Evolutionary conservation across 2,113 vertebrate genomes (phyloP), one percentile per base, ranked within the genome.

Genomic region (Sterrhoptilus dennistouni): DNA sequence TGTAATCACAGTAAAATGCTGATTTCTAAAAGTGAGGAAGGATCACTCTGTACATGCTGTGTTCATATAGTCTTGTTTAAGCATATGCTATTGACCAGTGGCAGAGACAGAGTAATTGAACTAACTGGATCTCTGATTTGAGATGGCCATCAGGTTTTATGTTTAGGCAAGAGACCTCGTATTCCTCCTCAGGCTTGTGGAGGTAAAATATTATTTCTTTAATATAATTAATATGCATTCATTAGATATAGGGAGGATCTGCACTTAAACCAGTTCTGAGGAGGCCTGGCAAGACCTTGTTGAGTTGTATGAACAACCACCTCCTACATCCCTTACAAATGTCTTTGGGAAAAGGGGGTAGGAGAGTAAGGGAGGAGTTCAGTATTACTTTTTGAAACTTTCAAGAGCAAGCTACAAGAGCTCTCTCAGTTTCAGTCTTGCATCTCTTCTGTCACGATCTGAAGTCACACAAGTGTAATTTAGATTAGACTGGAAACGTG

Each of bases 401-500:
- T 44, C 12, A 87, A 72, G 25, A 88, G 27, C 52, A 66, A 70
- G n/a, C 42, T 54, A 42, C 2, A 17, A 61, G n/a, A 89, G 44
- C 11, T 15, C 23, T 81, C 69, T 89, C 69, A 20, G 17, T 87
- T 91, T 83, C 59, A 65, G 36, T 59, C 52, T 69, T 76, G 52
- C 38, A 87, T 78, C 72, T 78, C 44, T 79, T 83, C 83, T 59
- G 42, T 84, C 89, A 78, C 82, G 23, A 23, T 91, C 31, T 60
- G 29, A 42, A 75, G 82, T 76, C 56, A 85, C 25, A 65, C 40
- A 85, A 84, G 36, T 76, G 47, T 85, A 94, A 94, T 65, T 89
- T 91, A 87, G 49, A 91, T 94, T 65, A 79, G 82, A 94, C 24
- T 96, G 63, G 84, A 96, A 91, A 87, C 16, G 89, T 89, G 77